Evolutionary conservation across 2,888 invertebrate genomes (phyloP).

Genomic region (Encarsia formosa): DNA sequence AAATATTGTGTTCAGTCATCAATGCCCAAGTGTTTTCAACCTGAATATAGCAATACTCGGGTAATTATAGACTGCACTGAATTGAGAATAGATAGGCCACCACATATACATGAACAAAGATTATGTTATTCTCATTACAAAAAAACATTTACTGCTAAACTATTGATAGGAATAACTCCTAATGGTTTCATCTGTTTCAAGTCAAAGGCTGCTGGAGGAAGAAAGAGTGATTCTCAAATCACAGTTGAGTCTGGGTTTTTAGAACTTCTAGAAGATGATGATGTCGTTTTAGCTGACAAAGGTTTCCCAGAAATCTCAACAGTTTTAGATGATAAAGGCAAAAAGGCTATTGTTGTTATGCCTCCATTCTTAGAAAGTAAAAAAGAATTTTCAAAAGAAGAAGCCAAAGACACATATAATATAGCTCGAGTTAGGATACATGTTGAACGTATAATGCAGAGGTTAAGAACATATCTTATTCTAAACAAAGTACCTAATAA

Average conservation of each 20-base stretch:
- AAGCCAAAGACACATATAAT: constrained; percentile 1
- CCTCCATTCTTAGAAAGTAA: constrained; percentile 9
- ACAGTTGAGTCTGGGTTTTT: constrained; percentile 27
- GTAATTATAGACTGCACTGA: constrained; percentile 28
- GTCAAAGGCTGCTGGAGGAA: constrained; percentile 27
- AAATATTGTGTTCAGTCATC: constrained; percentile 8
- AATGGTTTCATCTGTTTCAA: constrained; percentile 26
- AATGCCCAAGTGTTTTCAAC: constrained; percentile 12
- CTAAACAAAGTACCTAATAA: constrained; percentile 14
- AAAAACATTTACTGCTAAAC: constrained; percentile 26
- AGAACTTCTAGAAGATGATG: constrained; percentile 24
- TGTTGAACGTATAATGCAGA: constrained; percentile 22
- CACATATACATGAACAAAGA: constrained; percentile 11
- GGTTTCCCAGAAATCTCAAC: constrained; percentile 27
- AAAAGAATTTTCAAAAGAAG: constrained; percentile 3
- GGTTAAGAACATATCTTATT: constrained; percentile 20
- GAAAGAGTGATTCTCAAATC: constrained; percentile 28
- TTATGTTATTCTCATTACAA: constrained; percentile 21
- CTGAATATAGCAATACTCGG: constrained; percentile 16
- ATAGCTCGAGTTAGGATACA: constrained; percentile 8
- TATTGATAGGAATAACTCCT: constrained; percentile 29
- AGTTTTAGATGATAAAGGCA: constrained; percentile 11
- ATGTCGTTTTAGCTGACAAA: constrained; percentile 28
- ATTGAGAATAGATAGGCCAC: constrained; percentile 16
- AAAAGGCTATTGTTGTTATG: constrained; percentile 18